Evolutionary conservation across 2,888 invertebrate genomes (phyloP).

Genomic region (Chorisops tibialis): DNA sequence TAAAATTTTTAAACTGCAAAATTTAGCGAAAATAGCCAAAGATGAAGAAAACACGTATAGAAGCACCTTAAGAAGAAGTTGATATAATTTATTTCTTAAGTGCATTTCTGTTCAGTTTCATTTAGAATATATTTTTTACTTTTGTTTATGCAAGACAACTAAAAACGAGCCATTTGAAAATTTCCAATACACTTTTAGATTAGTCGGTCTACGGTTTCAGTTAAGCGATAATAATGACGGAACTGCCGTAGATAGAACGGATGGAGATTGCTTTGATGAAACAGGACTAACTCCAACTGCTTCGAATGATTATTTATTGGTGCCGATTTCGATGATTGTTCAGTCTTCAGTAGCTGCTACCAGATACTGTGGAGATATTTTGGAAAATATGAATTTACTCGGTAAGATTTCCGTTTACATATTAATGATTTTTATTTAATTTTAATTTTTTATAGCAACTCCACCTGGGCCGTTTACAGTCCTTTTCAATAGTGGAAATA

Average conservation of each 20-base stretch:
- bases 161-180: too few relatives aligned
- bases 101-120: too few relatives aligned
- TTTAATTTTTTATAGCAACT: background rate
- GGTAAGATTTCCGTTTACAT: conserved; percentile 19
- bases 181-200: background rate
- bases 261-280: conserved; percentile 57
- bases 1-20: too few relatives aligned
- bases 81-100: too few relatives aligned
- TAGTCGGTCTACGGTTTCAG: background rate
- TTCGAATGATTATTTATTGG: conserved; percentile 56
- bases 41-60: too few relatives aligned
- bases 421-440: background rate
- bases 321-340: conserved; percentile 52
- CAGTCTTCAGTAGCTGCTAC: conserved; percentile 50
- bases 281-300: conserved; percentile 52
- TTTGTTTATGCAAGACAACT: too few relatives aligned
- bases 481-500: background rate
- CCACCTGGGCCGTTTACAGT: conserved; percentile 6
- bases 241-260: conserved; percentile 35
- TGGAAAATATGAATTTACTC: conserved; percentile 37
- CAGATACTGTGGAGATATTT: conserved; percentile 45
- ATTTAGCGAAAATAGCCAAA: too few relatives aligned
- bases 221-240: background rate
- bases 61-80: too few relatives aligned
- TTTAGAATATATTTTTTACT: too few relatives aligned